Conservation (phyloP, 2,888 invertebrate genomes). For the Pristionchus japonicus region DNA sequence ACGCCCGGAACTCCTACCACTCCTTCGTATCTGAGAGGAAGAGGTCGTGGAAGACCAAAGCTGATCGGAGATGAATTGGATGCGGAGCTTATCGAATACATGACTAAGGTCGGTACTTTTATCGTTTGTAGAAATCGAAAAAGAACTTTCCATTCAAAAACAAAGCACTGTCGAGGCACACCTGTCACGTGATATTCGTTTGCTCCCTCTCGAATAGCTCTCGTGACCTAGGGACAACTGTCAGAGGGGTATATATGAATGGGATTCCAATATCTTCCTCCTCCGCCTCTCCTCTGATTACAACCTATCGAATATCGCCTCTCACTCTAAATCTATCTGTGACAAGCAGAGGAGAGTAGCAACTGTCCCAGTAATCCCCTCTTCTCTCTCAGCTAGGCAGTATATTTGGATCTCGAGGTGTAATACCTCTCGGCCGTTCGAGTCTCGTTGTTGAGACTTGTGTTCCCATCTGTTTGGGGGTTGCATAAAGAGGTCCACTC, state of each 20-base stretch:
- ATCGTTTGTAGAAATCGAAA: neutral
- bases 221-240: conserved; percentile 26
- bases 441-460: neutral
- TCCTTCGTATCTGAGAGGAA: conserved; percentile 62
- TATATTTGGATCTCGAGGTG: conserved; percentile 2
- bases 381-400: conserved; percentile 2
- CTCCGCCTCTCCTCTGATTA: neutral
- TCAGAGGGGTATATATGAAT: conserved; percentile 15
- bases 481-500: neutral
- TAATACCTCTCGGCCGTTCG: neutral
- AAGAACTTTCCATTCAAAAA: neutral
- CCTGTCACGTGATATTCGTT: neutral
- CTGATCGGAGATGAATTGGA: conserved; percentile 74
- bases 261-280: conserved; percentile 12
- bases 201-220: neutral
- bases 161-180: neutral
- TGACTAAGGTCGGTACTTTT: conserved; percentile 62
- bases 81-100: conserved; percentile 73
- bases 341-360: conserved; percentile 6
- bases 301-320: conserved; percentile 19
- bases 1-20: conserved; percentile 41
- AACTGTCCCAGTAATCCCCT: conserved; percentile 16
- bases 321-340: conserved; percentile 22
- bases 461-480: neutral
- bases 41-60: conserved; percentile 73